phyloP scores from a whole-genome alignment of 2,797 vertebrate genomes.

The Phataginus tricuspis region DNA sequence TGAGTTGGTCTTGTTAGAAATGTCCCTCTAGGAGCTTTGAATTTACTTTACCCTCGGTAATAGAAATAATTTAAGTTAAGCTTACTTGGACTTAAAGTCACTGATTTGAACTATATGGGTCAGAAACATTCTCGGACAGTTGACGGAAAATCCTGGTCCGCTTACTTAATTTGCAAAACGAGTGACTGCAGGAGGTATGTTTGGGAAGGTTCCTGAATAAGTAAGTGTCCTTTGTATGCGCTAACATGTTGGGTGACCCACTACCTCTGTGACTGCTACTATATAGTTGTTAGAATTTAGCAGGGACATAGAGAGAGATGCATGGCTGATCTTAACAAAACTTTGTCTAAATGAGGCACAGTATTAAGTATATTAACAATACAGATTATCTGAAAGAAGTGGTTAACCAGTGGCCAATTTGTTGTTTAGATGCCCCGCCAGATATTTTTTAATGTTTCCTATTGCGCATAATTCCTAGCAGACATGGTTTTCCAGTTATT shows the following conservation, averaged over 20 bases:
- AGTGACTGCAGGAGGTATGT: neutral
- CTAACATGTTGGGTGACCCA: neutral
- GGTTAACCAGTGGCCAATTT: neutral
- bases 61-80: conserved; percentile 72
- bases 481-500: conserved; percentile 39
- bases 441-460: neutral
- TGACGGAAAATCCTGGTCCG: conserved; percentile 28
- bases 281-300: neutral
- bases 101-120: conserved; percentile 36
- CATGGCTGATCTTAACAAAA: neutral
- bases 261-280: neutral
- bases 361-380: neutral
- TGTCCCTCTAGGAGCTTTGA: conserved; percentile 41
- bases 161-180: conserved; percentile 41
- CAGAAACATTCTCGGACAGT: conserved; percentile 20
- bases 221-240: neutral
- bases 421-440: neutral
- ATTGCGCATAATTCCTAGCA: neutral
- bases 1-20: conserved; percentile 73
- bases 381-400: neutral
- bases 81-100: conserved; percentile 59
- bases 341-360: neutral
- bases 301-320: neutral
- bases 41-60: conserved; percentile 63
- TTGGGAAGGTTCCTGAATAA: neutral